Conservation (phyloP, 2,888 invertebrate species). For the Eupithecia inturbata region DNA sequence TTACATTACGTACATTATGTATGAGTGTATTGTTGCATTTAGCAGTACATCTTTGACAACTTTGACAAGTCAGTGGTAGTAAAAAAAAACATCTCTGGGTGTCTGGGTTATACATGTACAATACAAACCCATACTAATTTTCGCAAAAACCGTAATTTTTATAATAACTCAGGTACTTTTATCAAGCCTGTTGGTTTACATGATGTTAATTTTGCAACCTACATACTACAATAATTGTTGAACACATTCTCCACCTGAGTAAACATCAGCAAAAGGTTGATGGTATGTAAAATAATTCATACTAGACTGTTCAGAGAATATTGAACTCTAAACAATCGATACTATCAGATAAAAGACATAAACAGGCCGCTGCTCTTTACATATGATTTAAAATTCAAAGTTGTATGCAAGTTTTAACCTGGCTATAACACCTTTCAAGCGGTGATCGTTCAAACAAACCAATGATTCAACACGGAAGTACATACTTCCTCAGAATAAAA, state of each 20-base stretch:
- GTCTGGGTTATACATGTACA: too few species aligned
- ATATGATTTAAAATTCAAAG: slow-evolving; percentile 32
- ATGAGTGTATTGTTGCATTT: too few species aligned
- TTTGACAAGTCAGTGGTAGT: too few species aligned
- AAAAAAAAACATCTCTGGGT: too few species aligned
- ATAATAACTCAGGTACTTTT: neutral
- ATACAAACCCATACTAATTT: too few species aligned
- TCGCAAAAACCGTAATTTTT: neutral
- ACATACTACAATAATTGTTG: neutral
- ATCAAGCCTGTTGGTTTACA: neutral
- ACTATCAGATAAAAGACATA: slow-evolving; percentile 11
- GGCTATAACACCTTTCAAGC: slow-evolving; percentile 29
- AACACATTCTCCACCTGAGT: neutral
- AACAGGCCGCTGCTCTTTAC: slow-evolving; percentile 21
- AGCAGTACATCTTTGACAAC: too few species aligned
- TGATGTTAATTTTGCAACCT: neutral
- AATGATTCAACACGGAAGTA: slow-evolving; percentile 33
- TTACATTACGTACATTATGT: too few species aligned
- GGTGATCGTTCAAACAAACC: slow-evolving; percentile 29
- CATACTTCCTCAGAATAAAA: slow-evolving; percentile 26
- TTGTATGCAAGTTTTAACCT: slow-evolving; percentile 20
- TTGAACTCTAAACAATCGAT: slow-evolving; percentile 4
- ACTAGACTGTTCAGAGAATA: slow-evolving; percentile 3
- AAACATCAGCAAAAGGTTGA: neutral
- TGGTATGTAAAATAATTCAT: neutral